Evolutionary conservation across 2,888 invertebrate genomes (phyloP).

Genomic region (Desoria tigrina): DNA sequence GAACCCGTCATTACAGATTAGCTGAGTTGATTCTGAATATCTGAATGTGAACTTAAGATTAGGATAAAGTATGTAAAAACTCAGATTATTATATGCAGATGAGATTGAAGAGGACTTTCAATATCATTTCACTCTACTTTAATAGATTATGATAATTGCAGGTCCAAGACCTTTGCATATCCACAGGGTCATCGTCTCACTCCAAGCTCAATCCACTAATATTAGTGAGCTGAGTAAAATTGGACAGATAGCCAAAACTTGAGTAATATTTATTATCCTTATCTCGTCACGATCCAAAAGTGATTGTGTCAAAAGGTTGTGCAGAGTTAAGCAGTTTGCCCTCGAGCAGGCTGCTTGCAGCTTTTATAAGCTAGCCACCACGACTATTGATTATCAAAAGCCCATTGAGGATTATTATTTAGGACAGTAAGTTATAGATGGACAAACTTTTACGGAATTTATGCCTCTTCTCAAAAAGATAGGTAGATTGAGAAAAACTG

Average conservation of each 20-base stretch:
- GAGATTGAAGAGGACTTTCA: too few species aligned
- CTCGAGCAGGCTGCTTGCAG: neutral
- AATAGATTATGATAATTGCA: too few species aligned
- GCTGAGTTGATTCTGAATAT: too few species aligned
- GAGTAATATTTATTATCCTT: constrained; percentile 28
- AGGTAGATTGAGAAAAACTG: too few species aligned
- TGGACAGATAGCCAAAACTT: constrained; percentile 29
- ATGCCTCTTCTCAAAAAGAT: too few species aligned
- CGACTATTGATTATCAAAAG: neutral
- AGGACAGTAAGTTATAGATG: neutral
- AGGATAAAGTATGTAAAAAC: too few species aligned
- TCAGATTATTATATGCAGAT: too few species aligned
- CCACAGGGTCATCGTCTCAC: constrained; percentile 45
- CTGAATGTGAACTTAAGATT: too few species aligned
- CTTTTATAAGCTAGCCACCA: neutral
- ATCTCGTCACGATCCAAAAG: constrained; percentile 32
- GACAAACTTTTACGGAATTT: too few species aligned
- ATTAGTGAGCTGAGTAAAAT: constrained; percentile 1
- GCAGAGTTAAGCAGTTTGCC: neutral
- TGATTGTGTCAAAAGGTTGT: constrained; percentile 34
- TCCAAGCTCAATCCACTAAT: constrained; percentile 9
- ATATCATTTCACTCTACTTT: too few species aligned
- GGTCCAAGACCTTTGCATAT: constrained; percentile 41
- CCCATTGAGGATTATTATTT: neutral
- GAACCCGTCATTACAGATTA: too few species aligned